Conservation (phyloP, 1,140 invertebrate species). For the Geopemphigus sp. region DNA sequence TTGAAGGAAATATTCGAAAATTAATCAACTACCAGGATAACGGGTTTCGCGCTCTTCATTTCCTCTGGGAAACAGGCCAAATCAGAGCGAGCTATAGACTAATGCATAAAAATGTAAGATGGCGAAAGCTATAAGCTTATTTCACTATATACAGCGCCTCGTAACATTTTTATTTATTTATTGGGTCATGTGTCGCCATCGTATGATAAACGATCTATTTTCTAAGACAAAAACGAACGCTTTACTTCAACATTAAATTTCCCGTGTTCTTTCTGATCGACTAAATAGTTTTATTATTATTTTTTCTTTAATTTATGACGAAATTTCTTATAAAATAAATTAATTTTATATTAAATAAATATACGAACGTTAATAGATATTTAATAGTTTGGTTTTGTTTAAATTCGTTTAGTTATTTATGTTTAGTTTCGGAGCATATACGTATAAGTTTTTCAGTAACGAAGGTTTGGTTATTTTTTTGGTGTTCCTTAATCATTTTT, state of each 20-base stretch:
- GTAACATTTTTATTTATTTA: slow-evolving; percentile 26
- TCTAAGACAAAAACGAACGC: neutral
- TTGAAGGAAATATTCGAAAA: slow-evolving; percentile 12
- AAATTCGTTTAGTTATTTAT: no score
- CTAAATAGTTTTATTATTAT: no score
- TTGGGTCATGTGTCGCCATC: neutral
- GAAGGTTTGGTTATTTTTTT: no score
- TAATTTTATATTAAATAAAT: no score
- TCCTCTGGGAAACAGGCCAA: slow-evolving; percentile 31
- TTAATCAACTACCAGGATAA: slow-evolving; percentile 10
- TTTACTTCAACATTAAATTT: neutral
- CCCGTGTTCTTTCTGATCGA: no score
- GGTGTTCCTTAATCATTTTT: no score
- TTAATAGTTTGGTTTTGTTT: no score
- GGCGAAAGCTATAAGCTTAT: slow-evolving; percentile 26
- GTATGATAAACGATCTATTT: slow-evolving; percentile 11
- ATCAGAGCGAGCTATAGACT: slow-evolving; percentile 6
- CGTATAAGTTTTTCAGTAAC: no score
- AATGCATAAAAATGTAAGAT: slow-evolving; percentile 35
- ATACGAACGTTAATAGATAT: no score
- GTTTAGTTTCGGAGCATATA: no score
- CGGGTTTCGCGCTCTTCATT: neutral
- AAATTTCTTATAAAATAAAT: no score
- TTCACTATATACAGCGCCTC: neutral
- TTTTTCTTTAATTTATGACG: no score